phyloP scores from a whole-genome alignment of 2,888 invertebrate genomes.

The Dicyrtoma fusca region DNA sequence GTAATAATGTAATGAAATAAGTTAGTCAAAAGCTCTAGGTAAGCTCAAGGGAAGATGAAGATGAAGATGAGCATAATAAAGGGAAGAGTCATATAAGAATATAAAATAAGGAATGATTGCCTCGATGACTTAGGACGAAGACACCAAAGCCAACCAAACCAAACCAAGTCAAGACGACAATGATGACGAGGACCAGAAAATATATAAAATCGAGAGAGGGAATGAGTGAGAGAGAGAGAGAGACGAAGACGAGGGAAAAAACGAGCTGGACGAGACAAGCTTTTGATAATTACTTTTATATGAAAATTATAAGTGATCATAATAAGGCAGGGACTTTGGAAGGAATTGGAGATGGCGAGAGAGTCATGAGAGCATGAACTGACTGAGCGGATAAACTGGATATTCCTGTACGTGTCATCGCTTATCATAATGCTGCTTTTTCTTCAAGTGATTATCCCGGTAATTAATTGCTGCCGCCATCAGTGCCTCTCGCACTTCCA shows the following conservation, averaged over 20 bases:
- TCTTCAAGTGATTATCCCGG: conserved; percentile 29
- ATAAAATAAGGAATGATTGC: no score
- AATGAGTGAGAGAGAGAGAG: background rate
- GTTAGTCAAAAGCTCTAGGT: background rate
- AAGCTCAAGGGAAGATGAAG: background rate
- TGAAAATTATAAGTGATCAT: conserved; percentile 40
- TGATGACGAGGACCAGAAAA: background rate
- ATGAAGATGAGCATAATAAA: background rate
- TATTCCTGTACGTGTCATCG: conserved; percentile 39
- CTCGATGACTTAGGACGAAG: background rate
- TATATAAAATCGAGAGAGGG: background rate
- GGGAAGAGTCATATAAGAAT: background rate
- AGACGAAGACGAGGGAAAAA: conserved; percentile 13
- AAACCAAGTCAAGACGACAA: no score
- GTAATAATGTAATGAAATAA: no score
- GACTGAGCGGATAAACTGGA: conserved; percentile 37
- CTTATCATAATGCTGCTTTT: conserved; percentile 40
- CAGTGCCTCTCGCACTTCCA: conserved; percentile 29
- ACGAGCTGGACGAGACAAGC: conserved; percentile 36
- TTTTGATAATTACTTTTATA: conserved; percentile 38
- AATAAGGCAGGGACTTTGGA: no score
- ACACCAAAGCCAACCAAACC: background rate
- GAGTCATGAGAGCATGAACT: conserved; percentile 37
- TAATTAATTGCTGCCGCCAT: conserved; percentile 40
- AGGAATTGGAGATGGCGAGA: conserved; percentile 23